Evolutionary conservation across 23 tunicate species (phyloP).

Genomic region (Phallusia fumigata): DNA sequence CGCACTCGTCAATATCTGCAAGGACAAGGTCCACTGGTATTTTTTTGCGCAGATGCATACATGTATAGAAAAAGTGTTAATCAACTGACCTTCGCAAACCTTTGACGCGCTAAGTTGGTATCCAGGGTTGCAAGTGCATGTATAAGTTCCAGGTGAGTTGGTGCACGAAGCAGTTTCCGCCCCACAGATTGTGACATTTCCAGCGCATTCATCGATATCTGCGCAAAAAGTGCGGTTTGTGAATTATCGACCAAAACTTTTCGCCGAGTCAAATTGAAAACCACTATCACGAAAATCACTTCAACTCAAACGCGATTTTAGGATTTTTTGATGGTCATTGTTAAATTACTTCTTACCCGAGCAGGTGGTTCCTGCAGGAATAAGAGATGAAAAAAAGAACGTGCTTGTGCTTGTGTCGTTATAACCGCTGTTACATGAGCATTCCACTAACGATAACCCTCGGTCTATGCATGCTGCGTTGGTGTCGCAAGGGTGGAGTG

Average conservation of each 20-base stretch:
- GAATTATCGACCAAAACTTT: too few relatives aligned
- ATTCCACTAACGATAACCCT: background rate
- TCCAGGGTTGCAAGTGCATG: slow-evolving; percentile 7
- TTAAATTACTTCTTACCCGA: background rate
- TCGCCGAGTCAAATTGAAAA: too few relatives aligned
- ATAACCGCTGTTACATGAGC: background rate
- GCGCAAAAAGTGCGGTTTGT: too few relatives aligned
- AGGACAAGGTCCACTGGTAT: too few relatives aligned
- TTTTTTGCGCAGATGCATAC: too few relatives aligned
- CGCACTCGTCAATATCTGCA: slow-evolving; percentile 9
- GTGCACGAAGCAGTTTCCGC: background rate
- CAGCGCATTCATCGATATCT: background rate
- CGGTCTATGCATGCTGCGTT: background rate
- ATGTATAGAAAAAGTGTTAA: too few relatives aligned
- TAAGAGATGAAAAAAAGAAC: background rate
- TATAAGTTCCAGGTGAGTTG: background rate
- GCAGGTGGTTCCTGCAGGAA: background rate
- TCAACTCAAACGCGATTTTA: too few relatives aligned
- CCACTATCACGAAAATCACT: too few relatives aligned
- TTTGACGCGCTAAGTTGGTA: background rate
- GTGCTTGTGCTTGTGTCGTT: background rate
- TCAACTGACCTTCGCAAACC: background rate
- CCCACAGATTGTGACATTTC: background rate
- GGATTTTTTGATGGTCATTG: too few relatives aligned
- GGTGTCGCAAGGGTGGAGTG: background rate